Conservation (phyloP, 2,888 invertebrate species). For the Eupeodes luniger region DNA sequence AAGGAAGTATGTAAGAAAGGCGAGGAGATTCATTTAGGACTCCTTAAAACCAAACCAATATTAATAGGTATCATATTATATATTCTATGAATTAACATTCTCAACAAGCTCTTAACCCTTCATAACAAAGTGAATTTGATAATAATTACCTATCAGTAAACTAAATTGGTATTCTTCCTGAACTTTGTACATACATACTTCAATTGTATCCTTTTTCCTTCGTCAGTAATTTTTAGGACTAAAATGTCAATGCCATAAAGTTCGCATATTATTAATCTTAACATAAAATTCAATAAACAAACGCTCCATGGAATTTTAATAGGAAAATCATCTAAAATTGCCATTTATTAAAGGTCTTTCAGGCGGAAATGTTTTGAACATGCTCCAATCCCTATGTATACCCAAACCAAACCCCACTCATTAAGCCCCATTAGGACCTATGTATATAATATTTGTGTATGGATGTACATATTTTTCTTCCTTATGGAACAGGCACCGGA, state of each 20-base stretch:
- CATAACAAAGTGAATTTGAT: slow-evolving; percentile 40
- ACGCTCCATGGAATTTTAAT: slow-evolving; percentile 63
- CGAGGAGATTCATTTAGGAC: no score
- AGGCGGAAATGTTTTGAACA: slow-evolving; percentile 39
- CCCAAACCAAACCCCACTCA: not conserved
- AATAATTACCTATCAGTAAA: slow-evolving; percentile 33
- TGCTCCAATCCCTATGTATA: slow-evolving; percentile 16
- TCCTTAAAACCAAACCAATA: no score
- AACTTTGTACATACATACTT: no score
- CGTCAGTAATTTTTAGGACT: not conserved
- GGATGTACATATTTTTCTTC: not conserved
- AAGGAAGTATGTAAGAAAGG: no score
- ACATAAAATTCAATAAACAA: slow-evolving; percentile 56
- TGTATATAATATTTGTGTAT: not conserved
- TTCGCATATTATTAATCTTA: slow-evolving; percentile 10
- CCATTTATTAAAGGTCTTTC: slow-evolving; percentile 43
- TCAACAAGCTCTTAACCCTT: not conserved
- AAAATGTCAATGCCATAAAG: not conserved
- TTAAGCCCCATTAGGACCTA: not conserved
- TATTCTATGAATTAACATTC: no score
- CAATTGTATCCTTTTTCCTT: not conserved
- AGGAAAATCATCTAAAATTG: slow-evolving; percentile 46
- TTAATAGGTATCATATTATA: no score
- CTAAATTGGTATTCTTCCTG: not conserved
- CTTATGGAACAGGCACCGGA: not conserved